phyloP scores from a whole-genome alignment of 2,113 vertebrate genomes.

The Nycticebus coucang region DNA sequence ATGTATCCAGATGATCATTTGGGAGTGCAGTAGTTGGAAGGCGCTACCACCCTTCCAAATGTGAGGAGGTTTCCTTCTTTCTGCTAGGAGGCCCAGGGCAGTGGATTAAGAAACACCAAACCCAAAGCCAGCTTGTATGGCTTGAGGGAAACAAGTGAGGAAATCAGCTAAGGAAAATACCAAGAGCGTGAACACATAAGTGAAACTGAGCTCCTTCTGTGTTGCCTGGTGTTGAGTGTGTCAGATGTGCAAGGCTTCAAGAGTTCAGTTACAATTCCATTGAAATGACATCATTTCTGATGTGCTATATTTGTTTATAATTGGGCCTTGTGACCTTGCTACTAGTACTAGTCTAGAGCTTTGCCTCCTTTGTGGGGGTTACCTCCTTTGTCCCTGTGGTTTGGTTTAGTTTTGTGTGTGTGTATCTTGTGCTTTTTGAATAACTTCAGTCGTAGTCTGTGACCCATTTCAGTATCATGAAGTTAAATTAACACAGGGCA shows the following conservation, averaged over 20 bases:
- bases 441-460: not conserved
- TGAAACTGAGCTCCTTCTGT: not conserved
- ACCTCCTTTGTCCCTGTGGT: not conserved
- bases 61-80: not conserved
- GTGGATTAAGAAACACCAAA: not conserved
- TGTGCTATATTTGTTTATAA: not conserved
- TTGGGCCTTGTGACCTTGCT: not conserved
- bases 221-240: not conserved
- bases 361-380: not conserved
- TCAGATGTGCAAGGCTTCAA: no score
- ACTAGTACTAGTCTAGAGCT: not conserved
- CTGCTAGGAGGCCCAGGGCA: not conserved
- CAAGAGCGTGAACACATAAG: not conserved
- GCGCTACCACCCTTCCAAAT: not conserved
- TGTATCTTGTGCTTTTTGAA: not conserved
- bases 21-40: not conserved
- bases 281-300: not conserved
- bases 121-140: not conserved
- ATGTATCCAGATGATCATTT: not conserved
- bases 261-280: not conserved
- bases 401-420: slow-evolving; percentile 2
- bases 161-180: not conserved
- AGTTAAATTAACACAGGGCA: not conserved
- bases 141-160: not conserved
- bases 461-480: not conserved